Base-by-base conservation (phyloP, 2,797 vertebrate genomes). In the Clarias platycephalus region DNA sequence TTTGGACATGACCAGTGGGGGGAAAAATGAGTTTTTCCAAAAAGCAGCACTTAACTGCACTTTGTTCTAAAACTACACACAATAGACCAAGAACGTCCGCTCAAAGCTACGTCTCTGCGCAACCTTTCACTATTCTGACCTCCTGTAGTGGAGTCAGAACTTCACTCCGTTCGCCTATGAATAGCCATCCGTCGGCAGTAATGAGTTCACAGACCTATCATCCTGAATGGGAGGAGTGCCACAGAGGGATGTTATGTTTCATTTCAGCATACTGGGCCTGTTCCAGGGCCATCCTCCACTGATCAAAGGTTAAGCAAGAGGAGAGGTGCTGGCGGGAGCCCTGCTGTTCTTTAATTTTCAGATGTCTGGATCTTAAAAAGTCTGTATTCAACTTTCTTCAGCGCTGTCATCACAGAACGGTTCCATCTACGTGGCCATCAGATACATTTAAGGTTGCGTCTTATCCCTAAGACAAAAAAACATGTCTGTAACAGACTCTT, bases 281-380 rank as follows among this genome's bases (percentile, higher is more conserved):
- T 93, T 95, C 93, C 94, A 94, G 93, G 89, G 89, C 87, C 91
- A 91, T 94, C 93, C 92, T 94, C 90, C 92, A 93, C 83, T 92
- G 94, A 96, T 96, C 94, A 95, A 95, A 95, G 94, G 93, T 93
- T 83, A 91, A 89, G 89, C 89, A 88, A 89, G 90, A 93, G 92
- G 92, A 94, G 93, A 90, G 91, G 78, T 81, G 91, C 91, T 91
- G 79, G 93, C 91, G 64, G 93, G 94, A 94, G 93, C 92, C 91
- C 92, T 90, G 93, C 91, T 90, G 86, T 91, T 93, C 91, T 91
- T 93, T 92, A 91, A 86, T 86, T 71, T 87, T 83, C 28, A 87
- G 44, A 88, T 85, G 84, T 84, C 63, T 83, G 82, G 72, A 81
- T 85, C 66, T 75, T 81, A 72, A 84, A 80, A 81, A 77, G 66